phyloP scores from a whole-genome alignment of 2,888 invertebrate species.

The Drosophila merina region DNA sequence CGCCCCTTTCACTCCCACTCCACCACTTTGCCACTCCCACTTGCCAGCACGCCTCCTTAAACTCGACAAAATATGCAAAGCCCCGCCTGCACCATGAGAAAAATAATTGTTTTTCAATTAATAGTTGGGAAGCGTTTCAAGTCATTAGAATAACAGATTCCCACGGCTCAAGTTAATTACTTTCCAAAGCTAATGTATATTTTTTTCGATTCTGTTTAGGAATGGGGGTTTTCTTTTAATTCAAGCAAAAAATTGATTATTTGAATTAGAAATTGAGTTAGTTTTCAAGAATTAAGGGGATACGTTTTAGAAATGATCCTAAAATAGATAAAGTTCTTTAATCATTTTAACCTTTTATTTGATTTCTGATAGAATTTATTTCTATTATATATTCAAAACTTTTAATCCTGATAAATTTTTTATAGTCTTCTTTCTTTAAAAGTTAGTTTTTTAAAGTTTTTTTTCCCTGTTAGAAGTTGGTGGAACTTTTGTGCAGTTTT shows the following conservation, averaged over 20 bases:
- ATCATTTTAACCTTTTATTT: no score
- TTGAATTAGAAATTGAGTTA: background rate
- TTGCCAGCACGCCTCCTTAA: background rate
- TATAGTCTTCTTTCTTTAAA: no score
- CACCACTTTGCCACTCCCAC: background rate
- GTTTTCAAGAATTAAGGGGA: background rate
- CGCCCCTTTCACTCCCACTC: background rate
- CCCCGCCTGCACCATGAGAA: slow-evolving; percentile 21
- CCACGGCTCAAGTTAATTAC: background rate
- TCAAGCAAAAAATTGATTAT: background rate
- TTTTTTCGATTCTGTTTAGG: background rate
- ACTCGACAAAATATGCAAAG: slow-evolving; percentile 10
- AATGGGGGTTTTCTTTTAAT: background rate
- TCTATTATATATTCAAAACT: no score
- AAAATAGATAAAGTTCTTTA: no score
- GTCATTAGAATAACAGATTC: background rate
- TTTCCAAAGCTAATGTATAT: background rate
- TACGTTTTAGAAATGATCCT: no score
- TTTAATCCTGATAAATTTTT: no score
- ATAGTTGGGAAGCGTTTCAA: background rate
- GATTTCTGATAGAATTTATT: no score
- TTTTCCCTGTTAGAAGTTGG: background rate
- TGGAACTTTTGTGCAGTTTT: background rate
- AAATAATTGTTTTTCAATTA: slow-evolving; percentile 2
- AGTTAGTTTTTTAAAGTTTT: background rate